Evolutionary conservation across 2,888 invertebrate genomes (phyloP).

Genomic region (Colletes collaris): DNA sequence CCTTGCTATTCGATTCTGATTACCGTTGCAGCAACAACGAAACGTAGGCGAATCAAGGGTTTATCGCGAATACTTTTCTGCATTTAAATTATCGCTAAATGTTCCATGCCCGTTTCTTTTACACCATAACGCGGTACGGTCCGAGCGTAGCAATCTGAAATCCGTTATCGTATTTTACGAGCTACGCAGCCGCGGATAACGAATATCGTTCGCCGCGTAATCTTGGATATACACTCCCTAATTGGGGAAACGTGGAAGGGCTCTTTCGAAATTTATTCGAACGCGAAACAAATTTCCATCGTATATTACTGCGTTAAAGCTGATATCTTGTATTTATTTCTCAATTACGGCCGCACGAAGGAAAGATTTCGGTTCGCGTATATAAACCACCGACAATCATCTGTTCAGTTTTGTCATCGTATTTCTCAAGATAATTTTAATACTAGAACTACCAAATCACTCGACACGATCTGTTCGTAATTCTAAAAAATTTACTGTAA

Average conservation of each 20-base stretch:
- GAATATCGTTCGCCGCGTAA: not conserved
- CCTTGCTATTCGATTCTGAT: not conserved
- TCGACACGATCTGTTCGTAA: too few species aligned
- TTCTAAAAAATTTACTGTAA: too few species aligned
- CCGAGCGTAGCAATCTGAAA: not conserved
- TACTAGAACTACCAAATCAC: too few species aligned
- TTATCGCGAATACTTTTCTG: slow-evolving; percentile 15
- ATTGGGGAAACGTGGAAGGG: not conserved
- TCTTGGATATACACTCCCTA: not conserved
- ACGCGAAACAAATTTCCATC: not conserved
- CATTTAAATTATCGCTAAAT: slow-evolving; percentile 1
- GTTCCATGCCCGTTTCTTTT: not conserved
- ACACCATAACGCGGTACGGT: not conserved
- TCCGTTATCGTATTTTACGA: not conserved
- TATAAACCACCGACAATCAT: too few species aligned
- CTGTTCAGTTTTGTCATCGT: too few species aligned
- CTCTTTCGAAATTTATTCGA: not conserved
- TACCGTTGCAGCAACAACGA: not conserved
- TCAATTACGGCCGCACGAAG: too few species aligned
- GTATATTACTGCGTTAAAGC: not conserved
- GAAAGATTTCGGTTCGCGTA: too few species aligned
- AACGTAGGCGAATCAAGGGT: not conserved
- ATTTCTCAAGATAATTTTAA: too few species aligned
- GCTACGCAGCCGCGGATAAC: not conserved
- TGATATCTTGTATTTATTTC: too few species aligned